Evolutionary conservation across 2,113 vertebrate species (phyloP).

Genomic region (Myotis yumanensis): DNA sequence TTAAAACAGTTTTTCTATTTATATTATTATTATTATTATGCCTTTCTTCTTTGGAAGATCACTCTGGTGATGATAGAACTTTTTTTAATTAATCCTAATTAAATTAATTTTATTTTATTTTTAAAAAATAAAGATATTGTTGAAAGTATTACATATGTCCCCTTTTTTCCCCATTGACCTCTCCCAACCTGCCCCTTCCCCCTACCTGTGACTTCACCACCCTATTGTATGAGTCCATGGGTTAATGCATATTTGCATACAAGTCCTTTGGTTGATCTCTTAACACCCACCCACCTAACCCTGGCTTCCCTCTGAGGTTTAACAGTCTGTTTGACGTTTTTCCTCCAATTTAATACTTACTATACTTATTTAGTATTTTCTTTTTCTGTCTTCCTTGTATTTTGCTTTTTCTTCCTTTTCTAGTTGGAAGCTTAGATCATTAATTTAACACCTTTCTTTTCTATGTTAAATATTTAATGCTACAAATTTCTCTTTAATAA

Average conservation of each 20-base stretch:
- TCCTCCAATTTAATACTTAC: not conserved
- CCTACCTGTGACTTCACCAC: too few relatives aligned
- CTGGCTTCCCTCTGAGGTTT: too few relatives aligned
- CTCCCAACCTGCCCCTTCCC: too few relatives aligned
- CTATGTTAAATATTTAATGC: not conserved
- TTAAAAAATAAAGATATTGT: too few relatives aligned
- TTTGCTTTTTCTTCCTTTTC: not conserved
- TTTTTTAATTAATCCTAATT: not conserved
- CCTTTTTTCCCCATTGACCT: too few relatives aligned
- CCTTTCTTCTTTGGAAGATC: not conserved
- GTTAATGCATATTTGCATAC: too few relatives aligned
- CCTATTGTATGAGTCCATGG: too few relatives aligned
- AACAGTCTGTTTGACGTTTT: not conserved
- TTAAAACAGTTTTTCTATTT: not conserved
- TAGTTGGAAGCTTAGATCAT: not conserved
- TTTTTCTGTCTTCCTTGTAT: not conserved
- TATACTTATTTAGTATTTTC: not conserved
- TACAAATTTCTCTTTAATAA: not conserved
- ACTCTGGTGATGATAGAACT: not conserved
- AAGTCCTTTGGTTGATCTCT: too few relatives aligned
- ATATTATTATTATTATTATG: too few relatives aligned
- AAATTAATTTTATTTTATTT: too few relatives aligned
- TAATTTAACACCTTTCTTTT: not conserved
- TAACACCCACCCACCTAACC: too few relatives aligned
- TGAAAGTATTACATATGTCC: too few relatives aligned